Percentiles rank a stretch among this genome's conserved stretches.
Conservation (phyloP, 2,888 invertebrate species). For the Platycheirus albimanus region DNA sequence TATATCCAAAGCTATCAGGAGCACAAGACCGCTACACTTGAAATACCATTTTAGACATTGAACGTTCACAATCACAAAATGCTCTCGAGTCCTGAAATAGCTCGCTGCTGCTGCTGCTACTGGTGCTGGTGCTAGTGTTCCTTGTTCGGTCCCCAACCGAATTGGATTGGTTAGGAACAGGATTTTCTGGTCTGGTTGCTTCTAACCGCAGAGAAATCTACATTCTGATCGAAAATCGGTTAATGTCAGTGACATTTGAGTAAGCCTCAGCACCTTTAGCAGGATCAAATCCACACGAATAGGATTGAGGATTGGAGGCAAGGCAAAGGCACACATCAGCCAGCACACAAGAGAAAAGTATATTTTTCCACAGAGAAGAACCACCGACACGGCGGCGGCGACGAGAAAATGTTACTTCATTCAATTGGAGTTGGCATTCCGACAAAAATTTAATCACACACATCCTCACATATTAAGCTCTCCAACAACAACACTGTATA, state of each 20-base stretch:
- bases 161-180: conserved; percentile 64
- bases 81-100: too few species aligned
- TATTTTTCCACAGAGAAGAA: background rate
- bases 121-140: too few species aligned
- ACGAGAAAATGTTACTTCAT: conserved; percentile 43
- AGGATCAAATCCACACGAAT: conserved; percentile 11
- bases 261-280: conserved; percentile 65
- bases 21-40: conserved; percentile 65
- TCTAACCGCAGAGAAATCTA: conserved; percentile 68
- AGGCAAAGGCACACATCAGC: background rate
- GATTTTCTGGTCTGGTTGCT: conserved; percentile 72
- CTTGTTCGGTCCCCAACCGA: conserved; percentile 25
- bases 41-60: conserved; percentile 49
- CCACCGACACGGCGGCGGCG: background rate
- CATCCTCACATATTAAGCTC: conserved; percentile 20
- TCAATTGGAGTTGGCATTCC: conserved; percentile 54
- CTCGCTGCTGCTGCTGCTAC: too few species aligned
- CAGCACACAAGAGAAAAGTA: background rate
- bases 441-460: conserved; percentile 65
- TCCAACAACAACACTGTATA: background rate
- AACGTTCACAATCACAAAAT: background rate
- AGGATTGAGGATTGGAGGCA: background rate
- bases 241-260: conserved; percentile 69
- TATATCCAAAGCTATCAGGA: conserved; percentile 61
- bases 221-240: conserved; percentile 73